Base-by-base conservation (phyloP, 1,140 invertebrate species). In the Sogatella furcifera region DNA sequence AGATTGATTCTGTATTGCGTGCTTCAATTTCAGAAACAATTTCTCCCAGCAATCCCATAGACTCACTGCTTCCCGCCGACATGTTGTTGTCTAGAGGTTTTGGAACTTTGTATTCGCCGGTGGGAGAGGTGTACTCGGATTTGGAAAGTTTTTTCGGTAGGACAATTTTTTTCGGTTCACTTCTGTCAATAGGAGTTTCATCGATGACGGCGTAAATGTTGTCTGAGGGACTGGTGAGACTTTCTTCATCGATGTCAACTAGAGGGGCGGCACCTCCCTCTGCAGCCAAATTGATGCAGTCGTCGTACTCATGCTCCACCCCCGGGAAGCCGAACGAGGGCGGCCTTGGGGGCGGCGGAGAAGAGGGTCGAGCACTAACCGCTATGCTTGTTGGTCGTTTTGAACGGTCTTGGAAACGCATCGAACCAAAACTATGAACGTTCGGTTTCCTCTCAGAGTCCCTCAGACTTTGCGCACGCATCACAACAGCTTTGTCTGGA, bases 141-240 rank as follows among this genome's bases (percentile, higher is more conserved):
- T 38, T 38, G 8, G 34, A 38, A 22, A 52, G 28, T 13, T 52
- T 57, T 46, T 59, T 62, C 31, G 60, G 55, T 17, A 62, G 52
- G 13, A 62, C 38, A 22, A 57, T 57, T 38, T 58, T 57, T 54
- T 62, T 59, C 34, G 21, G 69, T 62, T 28, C 62, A 44, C 62
- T 14, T 49, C 57, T 46, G 38, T 66, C 65, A 63, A 72, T 49
- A 0, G 78, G 80, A 64, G 78, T 78, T 69, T 92, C 90, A 69
- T 90, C 88, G 52, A 92, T 92, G 0, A 90, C 84, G 1, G 89
- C 88, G 68, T 92, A 92, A 62, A 92, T 92, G 68, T 90, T 90
- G 64, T 92, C 89, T 24, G 64, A 73, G 41, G 68, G 74, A 3
- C 73, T 72, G 0, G 75, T 73, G 13, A 82, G 83, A 49, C 65